These are phyloP conservation scores for Eremophila alpestris DNA, from an alignment of 2,797 vertebrate genomes.

Conservation along the genomic window DNA sequence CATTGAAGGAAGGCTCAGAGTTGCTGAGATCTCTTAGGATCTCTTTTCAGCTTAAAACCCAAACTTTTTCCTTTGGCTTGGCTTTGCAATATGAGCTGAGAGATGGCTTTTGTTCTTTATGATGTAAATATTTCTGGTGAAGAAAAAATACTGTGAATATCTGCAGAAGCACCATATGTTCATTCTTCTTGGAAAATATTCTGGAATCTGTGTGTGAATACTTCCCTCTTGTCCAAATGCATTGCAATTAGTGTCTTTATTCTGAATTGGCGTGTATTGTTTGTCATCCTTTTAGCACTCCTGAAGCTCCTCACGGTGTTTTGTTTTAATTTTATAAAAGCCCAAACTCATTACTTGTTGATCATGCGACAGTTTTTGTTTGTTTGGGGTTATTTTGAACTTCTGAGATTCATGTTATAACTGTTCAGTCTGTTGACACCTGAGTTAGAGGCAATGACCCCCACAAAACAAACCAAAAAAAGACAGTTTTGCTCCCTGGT, in stretches of 20 bases:
- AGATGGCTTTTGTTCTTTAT: background rate
- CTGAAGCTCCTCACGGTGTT: background rate
- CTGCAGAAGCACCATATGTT: background rate
- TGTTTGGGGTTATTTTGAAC: background rate
- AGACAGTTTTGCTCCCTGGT: background rate
- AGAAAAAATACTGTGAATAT: conserved; percentile 26
- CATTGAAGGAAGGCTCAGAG: background rate
- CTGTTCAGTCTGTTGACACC: background rate
- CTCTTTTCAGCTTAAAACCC: background rate
- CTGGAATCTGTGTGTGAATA: background rate
- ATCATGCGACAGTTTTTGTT: background rate
- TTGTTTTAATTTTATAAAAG: background rate
- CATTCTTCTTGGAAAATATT: background rate
- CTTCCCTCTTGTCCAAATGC: background rate
- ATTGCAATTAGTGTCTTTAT: background rate
- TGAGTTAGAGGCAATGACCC: background rate
- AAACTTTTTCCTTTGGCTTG: background rate
- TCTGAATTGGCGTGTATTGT: background rate
- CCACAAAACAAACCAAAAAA: background rate
- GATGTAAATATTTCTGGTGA: background rate
- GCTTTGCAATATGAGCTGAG: background rate
- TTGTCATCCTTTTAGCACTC: background rate
- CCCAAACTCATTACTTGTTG: background rate
- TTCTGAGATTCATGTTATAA: background rate
- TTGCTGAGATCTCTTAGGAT: background rate